phyloP scores from a whole-genome alignment of 1,140 invertebrate genomes.

The Hyphantria cunea region DNA sequence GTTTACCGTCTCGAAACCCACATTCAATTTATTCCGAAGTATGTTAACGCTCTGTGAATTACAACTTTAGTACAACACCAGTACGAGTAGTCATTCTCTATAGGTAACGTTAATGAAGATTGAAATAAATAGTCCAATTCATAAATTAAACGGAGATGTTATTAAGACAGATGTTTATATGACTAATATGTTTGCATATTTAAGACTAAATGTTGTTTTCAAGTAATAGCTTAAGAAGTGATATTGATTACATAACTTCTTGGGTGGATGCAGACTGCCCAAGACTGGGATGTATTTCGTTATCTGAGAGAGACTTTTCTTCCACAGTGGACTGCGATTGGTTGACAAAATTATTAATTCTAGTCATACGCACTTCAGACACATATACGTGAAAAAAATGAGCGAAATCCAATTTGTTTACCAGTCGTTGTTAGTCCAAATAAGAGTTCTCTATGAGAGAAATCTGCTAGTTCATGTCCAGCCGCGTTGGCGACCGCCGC shows the following conservation, averaged over 20 bases:
- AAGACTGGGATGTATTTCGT: too few relatives aligned
- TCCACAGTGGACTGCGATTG: too few relatives aligned
- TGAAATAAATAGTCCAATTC: conserved; percentile 24
- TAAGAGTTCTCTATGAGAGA: conserved; percentile 89
- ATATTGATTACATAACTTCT: too few relatives aligned
- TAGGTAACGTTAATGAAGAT: conserved; percentile 2
- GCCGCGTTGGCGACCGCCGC: conserved; percentile 82
- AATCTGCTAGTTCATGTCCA: conserved; percentile 91
- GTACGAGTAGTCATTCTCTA: background rate
- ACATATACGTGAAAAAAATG: too few relatives aligned
- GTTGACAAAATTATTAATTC: too few relatives aligned
- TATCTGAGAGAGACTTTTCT: too few relatives aligned
- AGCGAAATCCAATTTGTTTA: conserved; percentile 26
- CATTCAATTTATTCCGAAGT: conserved; percentile 25
- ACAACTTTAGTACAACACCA: conserved; percentile 16
- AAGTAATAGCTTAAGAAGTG: background rate
- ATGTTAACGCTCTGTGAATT: conserved; percentile 23
- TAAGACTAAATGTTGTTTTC: too few relatives aligned
- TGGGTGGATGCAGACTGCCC: too few relatives aligned
- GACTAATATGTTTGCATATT: too few relatives aligned
- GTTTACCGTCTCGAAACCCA: conserved; percentile 18
- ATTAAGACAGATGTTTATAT: conserved; percentile 20
- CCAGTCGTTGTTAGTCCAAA: conserved; percentile 88
- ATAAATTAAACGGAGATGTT: conserved; percentile 24
- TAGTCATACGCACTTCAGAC: too few relatives aligned